Evolutionary conservation across 2,888 invertebrate genomes (phyloP), one percentile per base, ranked within the genome.

Genomic region (Sinohyriopsis cumingii): DNA sequence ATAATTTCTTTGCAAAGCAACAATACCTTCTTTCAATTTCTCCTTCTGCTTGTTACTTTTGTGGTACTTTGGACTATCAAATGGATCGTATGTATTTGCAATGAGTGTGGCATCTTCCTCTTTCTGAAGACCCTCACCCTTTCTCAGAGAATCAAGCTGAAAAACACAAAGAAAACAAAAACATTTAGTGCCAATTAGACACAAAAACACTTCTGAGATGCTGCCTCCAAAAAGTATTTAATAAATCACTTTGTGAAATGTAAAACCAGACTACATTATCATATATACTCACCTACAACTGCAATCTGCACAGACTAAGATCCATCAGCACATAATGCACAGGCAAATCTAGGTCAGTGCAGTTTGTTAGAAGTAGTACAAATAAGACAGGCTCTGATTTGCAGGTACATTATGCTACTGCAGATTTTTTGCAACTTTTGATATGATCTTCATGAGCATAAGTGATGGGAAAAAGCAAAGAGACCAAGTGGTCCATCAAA

Each of bases 1-100:
- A 45, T 12, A 45, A 12, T 45, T 45, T 45, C 45, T 45, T 45
- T 45, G 45, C 19, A 57, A 28, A 28, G 19, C 18, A 33, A 53
- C 24, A 61, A 60, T 69, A 80, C 80, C 78, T 71, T 80, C 80
- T 63, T 75, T 63, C 45, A 77, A 57, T 70, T 78, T 84, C 72
- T 84, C 85, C 65, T 79, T 77, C 55, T 80, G 76, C 71, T 83
- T 87, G 82, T 88, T 89, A 73, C 83, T 84, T 69, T 88, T 89
- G 68, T 82, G 82, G 74, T 82, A 86, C 68, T 86, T 86, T 18
- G 81, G 79, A 64, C 83, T 82, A 66, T 84, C 80, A 69, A 85
- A 84, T 22, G 89, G 88, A 64, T 88, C 86, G 72, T 81, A 89
- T 9, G 82, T 88, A 74, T 89, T 89, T 22, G 88, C 87, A 54